Evolutionary conservation across 2,888 invertebrate genomes (phyloP).

Genomic region (Melitaea athalia): DNA sequence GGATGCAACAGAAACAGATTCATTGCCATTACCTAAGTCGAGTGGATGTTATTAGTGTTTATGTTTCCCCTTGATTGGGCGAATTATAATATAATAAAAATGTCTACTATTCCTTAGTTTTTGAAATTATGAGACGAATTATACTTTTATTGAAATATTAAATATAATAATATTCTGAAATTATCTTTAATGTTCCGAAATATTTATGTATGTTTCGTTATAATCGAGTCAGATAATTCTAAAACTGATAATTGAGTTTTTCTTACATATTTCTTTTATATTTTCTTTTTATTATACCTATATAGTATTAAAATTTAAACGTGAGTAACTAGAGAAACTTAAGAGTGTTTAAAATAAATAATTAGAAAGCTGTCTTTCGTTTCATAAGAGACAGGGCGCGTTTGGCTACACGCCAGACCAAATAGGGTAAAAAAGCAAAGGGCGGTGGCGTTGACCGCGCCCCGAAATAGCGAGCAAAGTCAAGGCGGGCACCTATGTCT

Average conservation of each 20-base stretch:
- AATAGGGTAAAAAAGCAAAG: slow-evolving; percentile 79
- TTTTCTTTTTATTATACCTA: neutral
- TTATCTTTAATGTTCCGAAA: no score
- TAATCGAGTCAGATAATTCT: no score
- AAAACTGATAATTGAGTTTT: no score
- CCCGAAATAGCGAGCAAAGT: slow-evolving; percentile 80
- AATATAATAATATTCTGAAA: no score
- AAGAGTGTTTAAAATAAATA: no score
- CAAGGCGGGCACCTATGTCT: slow-evolving; percentile 69
- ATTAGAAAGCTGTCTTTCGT: slow-evolving; percentile 46
- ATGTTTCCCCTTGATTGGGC: neutral
- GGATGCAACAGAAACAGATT: neutral
- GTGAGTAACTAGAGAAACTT: neutral
- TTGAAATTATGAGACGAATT: no score
- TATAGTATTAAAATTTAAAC: neutral
- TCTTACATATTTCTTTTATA: neutral
- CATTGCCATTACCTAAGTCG: neutral
- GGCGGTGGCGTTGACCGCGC: slow-evolving; percentile 71
- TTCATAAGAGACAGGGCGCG: slow-evolving; percentile 63
- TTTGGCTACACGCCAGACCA: slow-evolving; percentile 75
- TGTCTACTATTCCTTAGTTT: no score
- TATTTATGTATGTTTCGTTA: no score
- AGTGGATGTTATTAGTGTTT: neutral
- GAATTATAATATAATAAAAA: neutral
- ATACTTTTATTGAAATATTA: no score